A percentile compares a stretch with the other conserved stretches of the same genome.
phyloP scores from a whole-genome alignment of 2,888 invertebrate species.

The Drosophila pegasa region DNA sequence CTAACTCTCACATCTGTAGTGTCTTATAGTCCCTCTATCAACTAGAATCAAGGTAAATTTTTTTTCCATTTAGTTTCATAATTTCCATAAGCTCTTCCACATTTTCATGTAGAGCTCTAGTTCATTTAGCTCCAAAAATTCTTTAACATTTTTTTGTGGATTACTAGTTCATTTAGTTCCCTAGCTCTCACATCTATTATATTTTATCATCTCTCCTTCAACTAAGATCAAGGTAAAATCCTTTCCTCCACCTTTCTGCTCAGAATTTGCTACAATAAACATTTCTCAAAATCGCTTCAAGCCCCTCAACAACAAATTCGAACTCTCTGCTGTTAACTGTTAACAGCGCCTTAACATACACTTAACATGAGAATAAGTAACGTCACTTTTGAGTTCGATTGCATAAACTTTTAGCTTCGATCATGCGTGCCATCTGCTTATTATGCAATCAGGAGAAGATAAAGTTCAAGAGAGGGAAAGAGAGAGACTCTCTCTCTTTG shows the following conservation, averaged over 20 bases:
- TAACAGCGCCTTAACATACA: constrained; percentile 4
- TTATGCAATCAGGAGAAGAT: constrained; percentile 6
- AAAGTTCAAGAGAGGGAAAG: not conserved
- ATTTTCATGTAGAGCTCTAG: no score
- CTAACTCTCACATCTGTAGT: not conserved
- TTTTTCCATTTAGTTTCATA: no score
- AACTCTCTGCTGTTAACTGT: not conserved
- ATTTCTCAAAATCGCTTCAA: not conserved
- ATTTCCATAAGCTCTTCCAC: no score
- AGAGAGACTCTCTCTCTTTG: no score
- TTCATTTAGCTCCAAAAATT: no score
- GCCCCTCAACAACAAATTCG: not conserved
- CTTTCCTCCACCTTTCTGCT: no score
- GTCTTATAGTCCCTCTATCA: not conserved
- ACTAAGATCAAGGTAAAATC: no score
- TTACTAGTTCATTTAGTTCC: no score
- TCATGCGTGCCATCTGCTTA: not conserved
- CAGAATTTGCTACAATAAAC: no score
- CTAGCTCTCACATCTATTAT: no score
- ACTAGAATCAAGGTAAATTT: not conserved
- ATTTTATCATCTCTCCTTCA: no score
- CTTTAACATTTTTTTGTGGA: no score
- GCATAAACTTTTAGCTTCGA: not conserved
- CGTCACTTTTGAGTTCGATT: not conserved
- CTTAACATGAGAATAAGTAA: not conserved